Evolutionary conservation across 2,888 invertebrate species (phyloP).

Genomic region (Gnatocerus cornutus): DNA sequence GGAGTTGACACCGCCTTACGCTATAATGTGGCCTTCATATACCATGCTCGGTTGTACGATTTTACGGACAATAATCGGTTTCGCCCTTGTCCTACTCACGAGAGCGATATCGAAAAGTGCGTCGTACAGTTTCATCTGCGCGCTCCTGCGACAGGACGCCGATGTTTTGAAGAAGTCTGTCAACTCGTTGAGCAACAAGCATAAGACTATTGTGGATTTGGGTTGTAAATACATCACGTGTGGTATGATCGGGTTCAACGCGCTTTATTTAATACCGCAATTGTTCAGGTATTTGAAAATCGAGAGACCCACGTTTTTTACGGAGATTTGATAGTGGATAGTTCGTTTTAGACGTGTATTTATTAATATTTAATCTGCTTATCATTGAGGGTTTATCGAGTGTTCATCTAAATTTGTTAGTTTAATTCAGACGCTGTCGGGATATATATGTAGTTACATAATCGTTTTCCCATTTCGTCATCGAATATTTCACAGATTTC

Average conservation of each 20-base stretch:
- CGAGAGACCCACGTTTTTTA: conserved; percentile 88
- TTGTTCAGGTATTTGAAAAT: conserved; percentile 85
- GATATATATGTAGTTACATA: too few relatives aligned
- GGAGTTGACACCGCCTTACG: conserved; percentile 78
- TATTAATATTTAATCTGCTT: background rate
- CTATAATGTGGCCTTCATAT: conserved; percentile 85
- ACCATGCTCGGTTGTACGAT: conserved; percentile 80
- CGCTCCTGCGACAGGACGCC: conserved; percentile 79
- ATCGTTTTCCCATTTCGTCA: too few relatives aligned
- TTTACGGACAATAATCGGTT: conserved; percentile 83
- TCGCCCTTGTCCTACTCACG: conserved; percentile 82
- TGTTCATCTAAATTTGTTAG: too few relatives aligned
- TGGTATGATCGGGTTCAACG: conserved; percentile 85
- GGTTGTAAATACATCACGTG: conserved; percentile 89
- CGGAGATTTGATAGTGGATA: conserved; percentile 79
- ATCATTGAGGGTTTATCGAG: too few relatives aligned
- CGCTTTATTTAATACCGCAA: conserved; percentile 84
- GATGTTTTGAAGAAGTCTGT: conserved; percentile 79
- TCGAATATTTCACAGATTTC: too few relatives aligned
- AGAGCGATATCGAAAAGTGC: conserved; percentile 80
- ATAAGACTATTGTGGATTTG: conserved; percentile 86
- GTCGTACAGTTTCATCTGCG: conserved; percentile 81
- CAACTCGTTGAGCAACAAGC: conserved; percentile 79
- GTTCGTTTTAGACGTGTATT: background rate
- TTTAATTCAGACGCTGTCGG: too few relatives aligned